Conservation (phyloP, 2,888 invertebrate genomes). For the Aplocera efformata region DNA sequence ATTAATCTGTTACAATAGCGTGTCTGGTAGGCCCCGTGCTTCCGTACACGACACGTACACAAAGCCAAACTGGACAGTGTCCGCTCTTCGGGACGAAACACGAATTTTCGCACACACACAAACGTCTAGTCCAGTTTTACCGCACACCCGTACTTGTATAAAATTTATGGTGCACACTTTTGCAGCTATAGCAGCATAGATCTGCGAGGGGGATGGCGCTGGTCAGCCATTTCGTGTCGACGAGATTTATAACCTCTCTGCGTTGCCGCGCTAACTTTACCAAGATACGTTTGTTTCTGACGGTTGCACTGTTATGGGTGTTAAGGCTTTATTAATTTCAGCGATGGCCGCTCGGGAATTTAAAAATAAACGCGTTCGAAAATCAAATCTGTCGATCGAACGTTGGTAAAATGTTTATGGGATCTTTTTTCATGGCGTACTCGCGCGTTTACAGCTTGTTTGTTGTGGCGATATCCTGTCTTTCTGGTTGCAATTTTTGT, state of each 20-base stretch:
- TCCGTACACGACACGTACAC: conserved; percentile 59
- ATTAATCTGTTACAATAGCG: conserved; percentile 34
- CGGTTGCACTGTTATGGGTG: conserved; percentile 34
- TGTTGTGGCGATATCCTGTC: no score
- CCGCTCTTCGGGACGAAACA: conserved; percentile 64
- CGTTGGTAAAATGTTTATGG: conserved; percentile 5
- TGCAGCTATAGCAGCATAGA: conserved; percentile 71
- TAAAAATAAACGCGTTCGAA: conserved; percentile 27
- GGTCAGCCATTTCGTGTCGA: conserved; percentile 79
- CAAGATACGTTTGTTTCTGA: conserved; percentile 67
- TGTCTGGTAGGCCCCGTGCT: conserved; percentile 52
- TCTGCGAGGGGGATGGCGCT: conserved; percentile 60
- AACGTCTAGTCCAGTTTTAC: conserved; percentile 64
- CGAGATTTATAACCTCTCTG: conserved; percentile 77
- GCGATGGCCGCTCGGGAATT: conserved; percentile 19
- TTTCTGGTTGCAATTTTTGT: no score
- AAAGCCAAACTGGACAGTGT: conserved; percentile 65
- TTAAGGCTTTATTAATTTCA: conserved; percentile 34
- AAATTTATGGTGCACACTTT: conserved; percentile 80
- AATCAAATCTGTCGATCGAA: conserved; percentile 21
- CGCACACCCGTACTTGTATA: conserved; percentile 73
- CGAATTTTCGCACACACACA: conserved; percentile 74
- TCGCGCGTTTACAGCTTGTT: not conserved
- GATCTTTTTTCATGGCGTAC: not conserved
- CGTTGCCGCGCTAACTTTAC: conserved; percentile 60